A percentile compares a stretch with the other conserved stretches of the same genome.
phyloP scores from a whole-genome alignment of 1,140 invertebrate genomes.

The Orchestia grillus region DNA sequence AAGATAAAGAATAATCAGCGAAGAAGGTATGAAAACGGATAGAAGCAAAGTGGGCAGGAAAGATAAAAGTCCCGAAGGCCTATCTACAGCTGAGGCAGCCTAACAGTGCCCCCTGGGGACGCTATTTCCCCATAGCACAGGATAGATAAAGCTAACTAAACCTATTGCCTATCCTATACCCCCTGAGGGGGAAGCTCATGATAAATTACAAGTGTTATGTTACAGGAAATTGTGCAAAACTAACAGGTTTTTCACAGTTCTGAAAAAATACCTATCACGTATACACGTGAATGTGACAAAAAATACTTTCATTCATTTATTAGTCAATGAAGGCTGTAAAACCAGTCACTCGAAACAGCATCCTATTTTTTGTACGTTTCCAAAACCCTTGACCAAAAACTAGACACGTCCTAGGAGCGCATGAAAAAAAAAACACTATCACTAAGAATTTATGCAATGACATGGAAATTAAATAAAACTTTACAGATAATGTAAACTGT shows the following conservation, averaged over 20 bases:
- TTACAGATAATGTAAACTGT: background rate
- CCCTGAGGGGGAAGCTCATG: background rate
- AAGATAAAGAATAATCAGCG: too few species aligned
- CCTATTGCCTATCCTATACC: too few species aligned
- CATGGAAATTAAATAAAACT: background rate
- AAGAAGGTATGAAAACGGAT: too few species aligned
- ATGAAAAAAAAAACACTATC: background rate
- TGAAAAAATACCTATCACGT: background rate
- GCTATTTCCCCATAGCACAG: too few species aligned
- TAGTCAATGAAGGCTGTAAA: background rate
- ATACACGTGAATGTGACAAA: background rate
- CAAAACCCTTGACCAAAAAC: background rate
- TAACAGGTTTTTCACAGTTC: background rate
- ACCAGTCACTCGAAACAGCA: background rate
- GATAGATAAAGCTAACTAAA: too few species aligned
- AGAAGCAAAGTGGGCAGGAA: too few species aligned
- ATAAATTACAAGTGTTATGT: background rate
- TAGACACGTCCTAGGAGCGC: background rate
- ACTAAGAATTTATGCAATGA: background rate
- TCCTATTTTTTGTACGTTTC: background rate
- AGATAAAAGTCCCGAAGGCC: too few species aligned
- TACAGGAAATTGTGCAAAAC: background rate
- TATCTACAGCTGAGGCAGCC: too few species aligned
- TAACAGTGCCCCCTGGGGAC: too few species aligned
- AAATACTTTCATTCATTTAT: background rate